These are phyloP conservation scores for Scartelaos histophorus DNA, from an alignment of 2,113 vertebrate genomes.

Conservation along the genomic window DNA sequence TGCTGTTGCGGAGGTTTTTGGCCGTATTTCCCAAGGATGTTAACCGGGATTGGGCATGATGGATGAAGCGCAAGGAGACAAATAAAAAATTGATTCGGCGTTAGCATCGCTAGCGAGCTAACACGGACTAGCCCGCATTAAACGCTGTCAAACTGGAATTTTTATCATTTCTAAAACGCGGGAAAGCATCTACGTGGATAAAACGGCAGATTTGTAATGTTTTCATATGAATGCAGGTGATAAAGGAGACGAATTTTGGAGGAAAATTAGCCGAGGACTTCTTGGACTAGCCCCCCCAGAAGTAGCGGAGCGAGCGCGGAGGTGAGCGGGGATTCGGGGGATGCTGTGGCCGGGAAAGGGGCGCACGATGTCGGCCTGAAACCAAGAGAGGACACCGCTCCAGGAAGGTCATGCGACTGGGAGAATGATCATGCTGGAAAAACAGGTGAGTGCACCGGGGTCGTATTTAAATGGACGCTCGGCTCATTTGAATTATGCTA, in stretches of 20 bases:
- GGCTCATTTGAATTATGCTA: constrained; percentile 37
- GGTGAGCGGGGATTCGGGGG: constrained; percentile 6
- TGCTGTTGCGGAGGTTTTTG: not conserved
- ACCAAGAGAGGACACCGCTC: constrained; percentile 54
- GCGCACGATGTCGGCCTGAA: constrained; percentile 27
- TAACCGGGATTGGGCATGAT: constrained; percentile 22
- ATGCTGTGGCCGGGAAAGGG: constrained; percentile 51
- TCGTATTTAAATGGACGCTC: constrained; percentile 24
- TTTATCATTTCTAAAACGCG: not conserved
- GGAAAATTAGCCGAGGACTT: constrained; percentile 29
- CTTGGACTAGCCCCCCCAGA: not conserved
- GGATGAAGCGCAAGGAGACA: constrained; percentile 50
- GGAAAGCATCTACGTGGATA: not conserved
- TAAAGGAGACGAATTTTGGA: constrained; percentile 32
- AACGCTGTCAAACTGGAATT: not conserved
- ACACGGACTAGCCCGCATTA: constrained; percentile 36
- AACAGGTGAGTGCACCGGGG: constrained; percentile 63
- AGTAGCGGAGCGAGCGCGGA: not conserved
- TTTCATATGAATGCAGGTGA: constrained; percentile 5
- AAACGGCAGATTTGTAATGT: not conserved
- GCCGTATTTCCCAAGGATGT: constrained; percentile 25
- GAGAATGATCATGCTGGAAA: constrained; percentile 80
- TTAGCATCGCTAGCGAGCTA: constrained; percentile 54
- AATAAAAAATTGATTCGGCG: constrained; percentile 48
- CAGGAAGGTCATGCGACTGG: constrained; percentile 74